A percentile compares a stretch with the other conserved stretches of the same genome.
Conservation (phyloP, 1,140 invertebrate genomes). For the Neuroterus valhalla region DNA sequence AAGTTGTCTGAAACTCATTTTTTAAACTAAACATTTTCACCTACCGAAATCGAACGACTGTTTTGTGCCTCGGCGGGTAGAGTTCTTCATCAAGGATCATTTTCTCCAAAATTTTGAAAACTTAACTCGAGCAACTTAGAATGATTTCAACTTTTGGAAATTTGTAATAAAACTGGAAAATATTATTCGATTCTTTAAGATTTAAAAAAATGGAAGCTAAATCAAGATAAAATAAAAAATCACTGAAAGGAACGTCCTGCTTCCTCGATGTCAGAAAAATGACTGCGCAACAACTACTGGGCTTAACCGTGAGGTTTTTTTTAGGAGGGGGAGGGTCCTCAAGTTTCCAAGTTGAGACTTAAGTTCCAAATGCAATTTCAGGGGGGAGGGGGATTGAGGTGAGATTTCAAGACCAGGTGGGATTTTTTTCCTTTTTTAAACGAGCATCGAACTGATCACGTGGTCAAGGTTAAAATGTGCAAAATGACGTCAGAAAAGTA, state of each 20-base stretch:
- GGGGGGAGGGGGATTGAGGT: not conserved
- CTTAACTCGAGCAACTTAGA: constrained; percentile 27
- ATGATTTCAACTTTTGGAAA: constrained; percentile 35
- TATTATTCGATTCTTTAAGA: constrained; percentile 13
- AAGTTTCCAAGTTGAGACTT: constrained; percentile 20
- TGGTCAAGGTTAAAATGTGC: constrained; percentile 4
- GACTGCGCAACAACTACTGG: constrained; percentile 66
- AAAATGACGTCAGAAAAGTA: constrained; percentile 3
- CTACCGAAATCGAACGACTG: constrained; percentile 63
- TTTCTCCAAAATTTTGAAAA: constrained; percentile 28
- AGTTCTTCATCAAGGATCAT: constrained; percentile 63
- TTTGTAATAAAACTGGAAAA: constrained; percentile 30
- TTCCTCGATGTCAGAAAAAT: constrained; percentile 59
- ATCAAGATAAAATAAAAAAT: constrained; percentile 10
- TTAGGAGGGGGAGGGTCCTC: not conserved
- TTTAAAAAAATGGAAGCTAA: not conserved
- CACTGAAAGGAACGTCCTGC: constrained; percentile 33
- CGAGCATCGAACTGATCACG: constrained; percentile 23
- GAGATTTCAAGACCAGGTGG: not conserved
- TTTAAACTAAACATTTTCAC: not conserved
- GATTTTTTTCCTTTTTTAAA: not conserved
- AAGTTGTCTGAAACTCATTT: not conserved
- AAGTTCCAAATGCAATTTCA: constrained; percentile 6
- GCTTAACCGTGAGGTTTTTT: constrained; percentile 15
- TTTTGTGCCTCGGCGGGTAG: constrained; percentile 66